Base-by-base conservation (phyloP, 2,888 invertebrate genomes). In the Carcina quercana region DNA sequence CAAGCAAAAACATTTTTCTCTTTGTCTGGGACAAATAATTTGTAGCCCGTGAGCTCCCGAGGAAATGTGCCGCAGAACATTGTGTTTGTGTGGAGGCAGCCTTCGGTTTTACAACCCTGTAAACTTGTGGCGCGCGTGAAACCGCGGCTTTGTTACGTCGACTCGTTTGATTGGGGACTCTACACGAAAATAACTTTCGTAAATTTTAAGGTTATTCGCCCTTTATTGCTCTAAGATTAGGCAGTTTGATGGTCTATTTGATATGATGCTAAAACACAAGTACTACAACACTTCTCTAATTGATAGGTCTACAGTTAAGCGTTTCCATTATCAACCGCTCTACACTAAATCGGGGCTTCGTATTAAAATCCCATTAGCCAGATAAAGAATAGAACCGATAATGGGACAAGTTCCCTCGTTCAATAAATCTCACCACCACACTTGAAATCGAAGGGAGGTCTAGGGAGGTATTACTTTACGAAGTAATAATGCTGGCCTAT, bases 401-500 rank as follows among this genome's bases (percentile, higher is more conserved):
- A 55, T 50, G 39, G 46, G 32, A 45, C 38, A 53, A 50, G 43
- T 53, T 56, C 27, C 47, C 38, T 26, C 30, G 37, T 44, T 47
- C 32, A 36, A 43, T 46, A 45, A 43, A 48, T 43, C 34, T 35
- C 35, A 38, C 21, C 41, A 38, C 24, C 41, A 39, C 35, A 43
- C 42, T 45, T 41, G 32, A 35, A 44, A 14, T 32, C 41, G 38
- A 33, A 38, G 42, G n/a, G 7, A 7, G 7, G 17, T 17, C 17
- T 17, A 5, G 35, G 27, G 32, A 34, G 34, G 15, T 37, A 40
- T 28, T 29, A 34, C 36, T 40, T 42, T 28, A 15, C 24, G 33
- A 29, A 29, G 33, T 28, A 24, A 24, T 30, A 5, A 17, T 7
- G 17, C 17, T n/a, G n/a, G n/a, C n/a, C n/a, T n/a, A n/a, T n/a